Percentiles rank a stretch among this genome's conserved stretches.
Conservation (phyloP, 2,888 invertebrate species). For the Diarsia brunnea region DNA sequence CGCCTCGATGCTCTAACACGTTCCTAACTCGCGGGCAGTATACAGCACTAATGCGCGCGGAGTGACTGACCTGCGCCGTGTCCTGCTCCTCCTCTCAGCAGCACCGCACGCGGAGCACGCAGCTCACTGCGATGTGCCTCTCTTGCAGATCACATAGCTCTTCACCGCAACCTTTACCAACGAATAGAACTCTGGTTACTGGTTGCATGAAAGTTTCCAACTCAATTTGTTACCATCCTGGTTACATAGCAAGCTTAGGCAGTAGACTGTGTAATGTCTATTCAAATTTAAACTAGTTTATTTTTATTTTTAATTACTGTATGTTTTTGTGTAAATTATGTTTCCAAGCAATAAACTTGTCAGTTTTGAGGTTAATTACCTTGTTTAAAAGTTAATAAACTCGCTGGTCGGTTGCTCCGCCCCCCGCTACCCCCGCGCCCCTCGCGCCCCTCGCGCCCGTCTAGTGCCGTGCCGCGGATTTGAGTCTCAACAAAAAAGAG, state of each 20-base stretch:
- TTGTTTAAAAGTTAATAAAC: conserved; percentile 56
- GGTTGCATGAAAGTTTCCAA: neutral
- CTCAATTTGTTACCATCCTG: too few relatives aligned
- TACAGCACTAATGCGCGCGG: conserved; percentile 28
- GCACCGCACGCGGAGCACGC: too few relatives aligned
- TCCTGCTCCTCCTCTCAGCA: neutral
- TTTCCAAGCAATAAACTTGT: conserved; percentile 54
- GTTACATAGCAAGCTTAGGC: neutral
- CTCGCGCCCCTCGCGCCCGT: neutral
- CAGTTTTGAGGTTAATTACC: conserved; percentile 63
- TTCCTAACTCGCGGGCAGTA: conserved; percentile 17
- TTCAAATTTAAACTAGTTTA: conserved; percentile 33
- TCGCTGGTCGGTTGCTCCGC: conserved; percentile 2
- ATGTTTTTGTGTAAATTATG: conserved; percentile 57
- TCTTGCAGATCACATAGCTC: neutral
- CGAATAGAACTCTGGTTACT: neutral
- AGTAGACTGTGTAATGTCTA: neutral
- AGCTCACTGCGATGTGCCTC: neutral
- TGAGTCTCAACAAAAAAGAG: conserved; percentile 26
- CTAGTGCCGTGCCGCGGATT: conserved; percentile 20
- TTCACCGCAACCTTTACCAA: conserved; percentile 5
- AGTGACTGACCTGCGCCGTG: conserved; percentile 52
- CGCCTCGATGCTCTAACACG: conserved; percentile 33
- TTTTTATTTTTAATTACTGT: conserved; percentile 40
- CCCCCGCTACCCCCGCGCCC: neutral